Conservation (phyloP, 1,140 invertebrate genomes). For the Papilio machaon region DNA sequence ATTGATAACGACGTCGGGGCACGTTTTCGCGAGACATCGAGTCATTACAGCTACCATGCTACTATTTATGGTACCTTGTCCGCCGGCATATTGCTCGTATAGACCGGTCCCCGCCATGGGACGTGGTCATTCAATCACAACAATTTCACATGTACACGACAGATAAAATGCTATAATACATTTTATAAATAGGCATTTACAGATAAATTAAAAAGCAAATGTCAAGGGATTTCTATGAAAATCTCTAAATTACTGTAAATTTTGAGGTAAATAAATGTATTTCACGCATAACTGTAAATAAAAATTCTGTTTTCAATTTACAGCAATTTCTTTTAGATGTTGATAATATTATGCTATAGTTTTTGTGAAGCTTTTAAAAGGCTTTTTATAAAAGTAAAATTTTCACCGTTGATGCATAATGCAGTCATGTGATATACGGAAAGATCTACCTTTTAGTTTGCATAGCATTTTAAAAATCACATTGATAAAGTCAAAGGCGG, state of each 20-base stretch:
- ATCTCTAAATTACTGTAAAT: no score
- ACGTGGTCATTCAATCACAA: constrained; percentile 60
- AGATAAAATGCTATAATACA: background rate
- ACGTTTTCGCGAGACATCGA: constrained; percentile 59
- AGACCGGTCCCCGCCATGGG: constrained; percentile 57
- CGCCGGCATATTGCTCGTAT: constrained; percentile 69
- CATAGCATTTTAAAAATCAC: background rate
- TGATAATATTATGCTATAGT: no score
- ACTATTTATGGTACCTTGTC: constrained; percentile 72
- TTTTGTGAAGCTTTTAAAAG: no score
- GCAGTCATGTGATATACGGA: no score
- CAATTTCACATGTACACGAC: constrained; percentile 60
- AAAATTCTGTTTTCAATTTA: no score
- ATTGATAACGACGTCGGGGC: constrained; percentile 68
- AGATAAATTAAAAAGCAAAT: no score
- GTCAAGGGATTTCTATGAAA: no score
- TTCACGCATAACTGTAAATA: no score
- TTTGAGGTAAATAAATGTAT: no score
- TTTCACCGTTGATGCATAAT: no score
- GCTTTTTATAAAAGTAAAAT: no score
- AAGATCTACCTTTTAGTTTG: background rate
- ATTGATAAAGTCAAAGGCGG: background rate
- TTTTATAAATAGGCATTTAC: background rate
- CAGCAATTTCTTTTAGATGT: no score
- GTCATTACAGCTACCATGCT: constrained; percentile 69